Conservation (phyloP, 2,888 invertebrate genomes). For the Volucella inflata region DNA sequence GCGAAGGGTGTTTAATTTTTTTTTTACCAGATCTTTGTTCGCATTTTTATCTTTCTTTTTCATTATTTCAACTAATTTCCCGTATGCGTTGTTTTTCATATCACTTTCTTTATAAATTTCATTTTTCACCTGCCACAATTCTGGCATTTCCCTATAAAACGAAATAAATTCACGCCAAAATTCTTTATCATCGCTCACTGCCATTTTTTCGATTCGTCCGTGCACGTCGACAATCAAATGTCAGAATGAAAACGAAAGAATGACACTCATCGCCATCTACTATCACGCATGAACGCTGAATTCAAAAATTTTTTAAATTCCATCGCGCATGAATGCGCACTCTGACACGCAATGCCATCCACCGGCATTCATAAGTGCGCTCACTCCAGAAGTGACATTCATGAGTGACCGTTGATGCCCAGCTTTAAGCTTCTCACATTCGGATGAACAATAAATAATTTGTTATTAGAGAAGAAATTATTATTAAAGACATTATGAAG, state of each 20-base stretch:
- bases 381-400: not conserved
- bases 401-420: not conserved
- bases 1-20: conserved; percentile 22
- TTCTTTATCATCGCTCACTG: conserved; percentile 3
- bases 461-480: too few species aligned
- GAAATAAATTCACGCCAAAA: conserved; percentile 22
- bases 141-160: conserved; percentile 9
- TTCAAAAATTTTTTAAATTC: conserved; percentile 11
- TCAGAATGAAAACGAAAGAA: not conserved
- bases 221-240: too few species aligned
- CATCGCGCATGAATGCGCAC: conserved; percentile 10
- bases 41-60: conserved; percentile 20
- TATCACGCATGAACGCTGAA: too few species aligned
- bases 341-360: conserved; percentile 7
- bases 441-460: too few species aligned
- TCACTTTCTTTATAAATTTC: not conserved
- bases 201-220: too few species aligned
- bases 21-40: not conserved
- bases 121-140: conserved; percentile 11
- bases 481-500: too few species aligned
- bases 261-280: not conserved
- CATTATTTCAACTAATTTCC: conserved; percentile 6
- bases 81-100: not conserved
- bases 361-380: conserved; percentile 13
- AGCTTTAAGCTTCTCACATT: too few species aligned